Evolutionary conservation across 2,888 invertebrate genomes (phyloP).

Genomic region (Sarcophaga variegata): DNA sequence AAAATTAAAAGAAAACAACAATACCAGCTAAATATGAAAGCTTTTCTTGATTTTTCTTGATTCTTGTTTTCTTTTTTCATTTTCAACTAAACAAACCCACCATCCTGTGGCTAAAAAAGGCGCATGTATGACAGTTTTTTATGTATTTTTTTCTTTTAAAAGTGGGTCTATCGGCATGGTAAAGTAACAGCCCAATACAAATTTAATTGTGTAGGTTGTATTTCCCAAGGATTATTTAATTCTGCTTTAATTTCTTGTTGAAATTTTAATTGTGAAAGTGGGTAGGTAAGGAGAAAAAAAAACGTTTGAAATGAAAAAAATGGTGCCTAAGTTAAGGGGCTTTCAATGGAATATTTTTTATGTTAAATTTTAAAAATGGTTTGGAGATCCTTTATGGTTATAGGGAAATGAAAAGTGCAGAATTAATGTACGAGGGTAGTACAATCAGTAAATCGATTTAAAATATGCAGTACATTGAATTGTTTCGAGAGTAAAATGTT

Average conservation of each 20-base stretch:
- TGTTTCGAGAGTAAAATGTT: too few species aligned
- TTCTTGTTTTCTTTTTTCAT: too few species aligned
- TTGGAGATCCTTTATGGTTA: too few species aligned
- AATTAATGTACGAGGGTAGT: too few species aligned
- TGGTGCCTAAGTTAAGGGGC: too few species aligned
- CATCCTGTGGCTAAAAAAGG: conserved; percentile 43
- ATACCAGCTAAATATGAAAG: conserved; percentile 8
- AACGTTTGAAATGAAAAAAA: too few species aligned
- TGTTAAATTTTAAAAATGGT: too few species aligned
- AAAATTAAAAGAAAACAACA: not conserved
- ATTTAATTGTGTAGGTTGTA: conserved; percentile 46
- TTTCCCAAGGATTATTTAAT: not conserved
- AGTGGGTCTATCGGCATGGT: not conserved
- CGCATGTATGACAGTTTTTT: conserved; percentile 57
- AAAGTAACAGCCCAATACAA: conserved; percentile 41
- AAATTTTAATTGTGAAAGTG: not conserved
- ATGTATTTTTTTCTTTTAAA: not conserved
- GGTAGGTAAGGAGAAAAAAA: not conserved
- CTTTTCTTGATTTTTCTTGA: not conserved
- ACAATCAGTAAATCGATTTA: too few species aligned
- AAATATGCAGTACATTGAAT: too few species aligned
- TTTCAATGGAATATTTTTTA: too few species aligned
- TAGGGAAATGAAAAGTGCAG: too few species aligned
- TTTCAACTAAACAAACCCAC: conserved; percentile 46
- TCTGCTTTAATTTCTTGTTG: too few species aligned